Conservation (phyloP, 2,888 invertebrate genomes). For the Rotaria socialis region DNA sequence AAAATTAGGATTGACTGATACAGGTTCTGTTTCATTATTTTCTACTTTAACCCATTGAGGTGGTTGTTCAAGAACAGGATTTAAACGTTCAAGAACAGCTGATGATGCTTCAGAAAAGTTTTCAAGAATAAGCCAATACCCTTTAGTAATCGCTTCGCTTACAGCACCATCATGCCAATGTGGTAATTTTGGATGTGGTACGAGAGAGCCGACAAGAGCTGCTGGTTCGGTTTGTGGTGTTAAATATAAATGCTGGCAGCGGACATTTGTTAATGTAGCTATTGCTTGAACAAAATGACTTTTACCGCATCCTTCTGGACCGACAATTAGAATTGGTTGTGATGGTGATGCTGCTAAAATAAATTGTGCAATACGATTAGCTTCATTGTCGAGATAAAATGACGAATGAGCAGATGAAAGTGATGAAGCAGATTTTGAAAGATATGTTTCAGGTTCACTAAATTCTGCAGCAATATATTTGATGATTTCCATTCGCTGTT, state of each 20-base stretch:
- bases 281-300: neutral
- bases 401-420: neutral
- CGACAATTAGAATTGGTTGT: neutral
- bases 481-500: neutral
- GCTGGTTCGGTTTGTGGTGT: neutral
- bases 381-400: neutral
- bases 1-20: conserved; percentile 68
- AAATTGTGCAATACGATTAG: neutral
- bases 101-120: neutral
- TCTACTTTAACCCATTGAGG: conserved; percentile 82
- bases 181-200: neutral
- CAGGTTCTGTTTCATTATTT: conserved; percentile 49
- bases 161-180: neutral
- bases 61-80: conserved; percentile 88
- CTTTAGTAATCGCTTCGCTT: neutral
- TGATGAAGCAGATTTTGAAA: neutral
- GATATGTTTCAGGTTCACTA: neutral
- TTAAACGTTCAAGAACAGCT: conserved; percentile 86
- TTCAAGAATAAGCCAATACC: neutral
- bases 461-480: neutral
- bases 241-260: neutral
- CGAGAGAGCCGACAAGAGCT: neutral
- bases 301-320: neutral
- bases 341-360: neutral
- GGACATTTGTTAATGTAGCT: neutral